Evolutionary conservation across 2,797 vertebrate genomes (phyloP).

Genomic region (Pseudotriccus pelzelni): DNA sequence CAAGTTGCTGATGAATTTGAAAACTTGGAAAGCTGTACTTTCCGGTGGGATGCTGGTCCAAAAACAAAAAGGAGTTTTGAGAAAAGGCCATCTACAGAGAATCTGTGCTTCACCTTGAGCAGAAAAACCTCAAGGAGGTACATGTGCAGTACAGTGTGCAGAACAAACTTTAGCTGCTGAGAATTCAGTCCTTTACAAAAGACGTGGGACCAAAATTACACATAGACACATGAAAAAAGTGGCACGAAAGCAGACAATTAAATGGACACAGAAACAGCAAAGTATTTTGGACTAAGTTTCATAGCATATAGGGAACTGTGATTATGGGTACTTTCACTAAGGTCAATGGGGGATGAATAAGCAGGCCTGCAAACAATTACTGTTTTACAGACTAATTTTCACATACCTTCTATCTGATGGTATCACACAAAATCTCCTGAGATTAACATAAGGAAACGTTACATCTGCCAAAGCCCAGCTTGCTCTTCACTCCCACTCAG

Average conservation of each 20-base stretch:
- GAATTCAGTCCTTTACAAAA: not conserved
- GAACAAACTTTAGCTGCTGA: not conserved
- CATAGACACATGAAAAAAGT: not conserved
- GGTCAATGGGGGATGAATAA: not conserved
- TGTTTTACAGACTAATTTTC: not conserved
- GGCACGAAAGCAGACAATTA: not conserved
- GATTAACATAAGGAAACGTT: not conserved
- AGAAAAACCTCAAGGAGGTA: not conserved
- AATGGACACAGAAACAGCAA: not conserved
- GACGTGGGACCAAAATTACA: not conserved
- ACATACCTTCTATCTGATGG: rapidly evolving
- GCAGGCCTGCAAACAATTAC: not conserved
- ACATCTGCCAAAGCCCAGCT: rapidly evolving
- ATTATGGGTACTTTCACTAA: not conserved
- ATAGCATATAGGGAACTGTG: not conserved
- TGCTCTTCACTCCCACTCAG: not conserved
- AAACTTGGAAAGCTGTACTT: not conserved
- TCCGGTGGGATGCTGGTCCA: too few relatives aligned
- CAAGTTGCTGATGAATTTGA: not conserved
- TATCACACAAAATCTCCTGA: not conserved
- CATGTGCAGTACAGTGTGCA: not conserved
- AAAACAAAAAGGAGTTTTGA: too few relatives aligned
- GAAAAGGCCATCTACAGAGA: not conserved
- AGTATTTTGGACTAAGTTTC: not conserved
- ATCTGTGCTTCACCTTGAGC: not conserved